Percentiles rank a stretch among this genome's conserved stretches.
Evolutionary conservation across 1,140 invertebrate genomes (phyloP).

Genomic region (Hylaeus volcanicus): DNA sequence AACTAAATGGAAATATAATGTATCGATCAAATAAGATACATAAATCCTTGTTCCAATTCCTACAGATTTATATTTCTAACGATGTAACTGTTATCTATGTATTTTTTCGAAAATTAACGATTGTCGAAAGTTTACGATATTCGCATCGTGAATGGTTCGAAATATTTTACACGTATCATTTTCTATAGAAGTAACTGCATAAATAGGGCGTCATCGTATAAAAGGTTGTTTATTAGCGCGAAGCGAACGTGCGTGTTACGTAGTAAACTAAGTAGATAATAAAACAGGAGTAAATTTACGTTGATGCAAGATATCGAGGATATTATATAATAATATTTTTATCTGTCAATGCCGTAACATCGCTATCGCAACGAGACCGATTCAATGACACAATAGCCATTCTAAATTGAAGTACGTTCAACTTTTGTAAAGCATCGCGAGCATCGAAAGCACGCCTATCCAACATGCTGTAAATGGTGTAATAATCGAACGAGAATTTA

Average conservation of each 20-base stretch:
- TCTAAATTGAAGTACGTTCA: slow-evolving; percentile 25
- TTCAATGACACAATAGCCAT: slow-evolving; percentile 1
- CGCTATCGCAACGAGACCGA: slow-evolving; percentile 16
- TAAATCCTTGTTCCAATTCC: not conserved
- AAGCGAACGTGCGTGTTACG: not conserved
- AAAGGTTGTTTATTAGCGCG: not conserved
- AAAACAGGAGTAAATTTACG: not conserved
- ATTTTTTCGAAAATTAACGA: not conserved
- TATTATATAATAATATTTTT: slow-evolving; percentile 54
- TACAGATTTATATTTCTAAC: too few relatives aligned
- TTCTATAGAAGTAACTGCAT: not conserved
- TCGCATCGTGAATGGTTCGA: not conserved
- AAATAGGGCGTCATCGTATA: not conserved
- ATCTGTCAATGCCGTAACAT: slow-evolving; percentile 42
- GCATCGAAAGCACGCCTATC: not conserved
- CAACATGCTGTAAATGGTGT: not conserved
- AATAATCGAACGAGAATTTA: not conserved
- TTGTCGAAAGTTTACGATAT: not conserved
- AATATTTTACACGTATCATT: not conserved
- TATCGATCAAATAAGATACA: not conserved
- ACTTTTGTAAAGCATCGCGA: not conserved
- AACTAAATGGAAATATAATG: not conserved
- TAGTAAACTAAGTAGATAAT: not conserved
- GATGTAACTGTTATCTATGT: too few relatives aligned
- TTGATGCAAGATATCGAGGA: slow-evolving; percentile 9